These are phyloP conservation scores for Larimichthys polyactis DNA, from an alignment of 2,113 vertebrate genomes.

Conservation along the genomic window DNA sequence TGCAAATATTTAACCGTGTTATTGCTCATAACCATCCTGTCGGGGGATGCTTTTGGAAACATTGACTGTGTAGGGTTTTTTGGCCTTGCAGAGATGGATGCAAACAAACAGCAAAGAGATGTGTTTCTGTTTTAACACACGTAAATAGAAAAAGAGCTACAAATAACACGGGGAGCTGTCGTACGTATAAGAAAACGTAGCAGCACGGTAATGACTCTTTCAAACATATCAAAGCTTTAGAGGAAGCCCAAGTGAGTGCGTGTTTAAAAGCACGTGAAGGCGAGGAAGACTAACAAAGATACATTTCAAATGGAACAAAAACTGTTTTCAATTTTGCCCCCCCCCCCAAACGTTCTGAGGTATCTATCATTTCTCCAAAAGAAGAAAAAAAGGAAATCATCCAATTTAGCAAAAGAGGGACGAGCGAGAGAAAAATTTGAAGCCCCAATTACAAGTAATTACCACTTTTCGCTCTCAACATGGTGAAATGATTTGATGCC, in stretches of 20 bases:
- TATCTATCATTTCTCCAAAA: conserved; percentile 91
- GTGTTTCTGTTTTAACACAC: neutral
- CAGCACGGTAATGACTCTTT: conserved; percentile 42
- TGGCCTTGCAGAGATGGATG: neutral
- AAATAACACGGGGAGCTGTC: conserved; percentile 43
- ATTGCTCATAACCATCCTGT: conserved; percentile 21
- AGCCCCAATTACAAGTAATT: conserved; percentile 99
- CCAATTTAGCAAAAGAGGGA: conserved; percentile 89
- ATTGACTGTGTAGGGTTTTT: neutral
- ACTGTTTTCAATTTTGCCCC: conserved; percentile 93
- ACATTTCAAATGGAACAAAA: conserved; percentile 91
- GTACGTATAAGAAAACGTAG: conserved; percentile 71
- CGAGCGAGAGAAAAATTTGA: conserved; percentile 87
- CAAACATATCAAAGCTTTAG: conserved; percentile 83
- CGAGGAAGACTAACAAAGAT: conserved; percentile 85
- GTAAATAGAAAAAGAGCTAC: neutral
- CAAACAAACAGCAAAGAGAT: neutral
- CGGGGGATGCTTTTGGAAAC: neutral
- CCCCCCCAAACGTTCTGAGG: conserved; percentile 87
- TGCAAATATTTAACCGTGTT: conserved; percentile 33
- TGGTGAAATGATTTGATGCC: conserved; percentile 99
- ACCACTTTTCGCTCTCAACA: conserved; percentile 98
- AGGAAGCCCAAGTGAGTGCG: conserved; percentile 4
- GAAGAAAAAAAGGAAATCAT: conserved; percentile 92
- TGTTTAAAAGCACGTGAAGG: conserved; percentile 74